Conservation (phyloP, 2,113 vertebrate genomes). For the Enhydra lutris region DNA sequence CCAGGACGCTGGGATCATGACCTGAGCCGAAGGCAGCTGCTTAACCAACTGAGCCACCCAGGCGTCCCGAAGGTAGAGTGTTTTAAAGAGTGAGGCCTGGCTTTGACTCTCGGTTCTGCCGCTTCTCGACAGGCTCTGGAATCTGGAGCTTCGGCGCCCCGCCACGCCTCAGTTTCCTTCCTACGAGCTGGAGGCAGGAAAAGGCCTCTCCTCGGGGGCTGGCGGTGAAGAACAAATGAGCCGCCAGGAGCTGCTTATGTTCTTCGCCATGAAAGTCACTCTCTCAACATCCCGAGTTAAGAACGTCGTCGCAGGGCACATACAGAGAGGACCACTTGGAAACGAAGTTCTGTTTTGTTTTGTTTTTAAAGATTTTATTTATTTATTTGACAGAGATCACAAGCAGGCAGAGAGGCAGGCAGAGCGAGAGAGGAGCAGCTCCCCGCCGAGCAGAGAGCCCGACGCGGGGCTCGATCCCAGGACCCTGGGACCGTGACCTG, state of each 20-base stretch:
- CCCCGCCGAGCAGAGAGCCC: too few relatives aligned
- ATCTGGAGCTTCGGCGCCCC: neutral
- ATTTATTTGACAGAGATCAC: too few relatives aligned
- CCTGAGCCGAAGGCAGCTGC: too few relatives aligned
- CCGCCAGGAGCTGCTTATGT: neutral
- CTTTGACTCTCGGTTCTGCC: neutral
- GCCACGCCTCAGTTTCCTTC: neutral
- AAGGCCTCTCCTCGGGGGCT: neutral
- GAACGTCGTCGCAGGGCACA: neutral
- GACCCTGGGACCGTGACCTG: too few relatives aligned
- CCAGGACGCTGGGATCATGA: too few relatives aligned
- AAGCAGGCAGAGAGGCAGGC: too few relatives aligned
- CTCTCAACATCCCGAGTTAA: neutral
- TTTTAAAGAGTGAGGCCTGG: neutral
- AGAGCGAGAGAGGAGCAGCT: too few relatives aligned
- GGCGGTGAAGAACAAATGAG: neutral
- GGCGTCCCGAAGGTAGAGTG: neutral
- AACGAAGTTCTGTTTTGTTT: neutral
- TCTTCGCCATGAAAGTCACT: neutral
- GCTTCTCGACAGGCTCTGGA: neutral
- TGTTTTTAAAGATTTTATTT: too few relatives aligned
- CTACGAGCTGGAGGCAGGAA: neutral
- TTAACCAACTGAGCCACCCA: too few relatives aligned
- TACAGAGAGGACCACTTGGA: neutral
- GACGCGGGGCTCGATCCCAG: too few relatives aligned